Evolutionary conservation across 2,797 vertebrate genomes (phyloP), one percentile per base, ranked within the genome.

Genomic region (Trachops cirrhosus): DNA sequence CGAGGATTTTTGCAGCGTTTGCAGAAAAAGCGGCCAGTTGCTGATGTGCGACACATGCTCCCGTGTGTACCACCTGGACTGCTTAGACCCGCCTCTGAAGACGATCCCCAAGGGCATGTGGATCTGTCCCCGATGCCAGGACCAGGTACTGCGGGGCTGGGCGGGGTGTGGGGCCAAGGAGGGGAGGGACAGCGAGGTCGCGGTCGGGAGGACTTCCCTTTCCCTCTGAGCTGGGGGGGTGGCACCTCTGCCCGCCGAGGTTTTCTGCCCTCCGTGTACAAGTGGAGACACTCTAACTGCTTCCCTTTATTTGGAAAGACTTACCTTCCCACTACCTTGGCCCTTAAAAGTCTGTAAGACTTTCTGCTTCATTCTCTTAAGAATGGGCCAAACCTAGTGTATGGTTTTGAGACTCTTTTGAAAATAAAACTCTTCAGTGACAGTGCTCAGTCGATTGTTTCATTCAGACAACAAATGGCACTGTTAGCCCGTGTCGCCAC

Each of bases 31-130:
- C n/a, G 99, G 99, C 98, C 99, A 99, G 98, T 99, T 99, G 99
- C 99, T 99, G 99, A 99, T 99, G 99, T 99, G 99, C 98, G 99
- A 99, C 99, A 99, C 99, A 6, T 99, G 99, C 98, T 99, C 99
- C 98, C 99, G 99, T 98, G 99, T 99, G 97, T 99, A 99, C 99
- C 99, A 99, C 98, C 99, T 99, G 99, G 99, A 99, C 98, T 99
- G 99, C 99, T 98, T 99, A 99, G 99, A 99, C 97, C 99, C 99
- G 0, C 99, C 99, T 98, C 99, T 99, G 99, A 99, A 99, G 99
- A 99, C 99, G 97, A 99, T 99, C 99, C 99, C 99, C 98, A 99
- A 99, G 99, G 99, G 99, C 99, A 99, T 99, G 99, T 99, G 99
- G 99, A 99, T 99, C 99, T 99, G 99, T 99, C 99, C 99, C 98